Percentiles rank a stretch among this genome's conserved stretches.
Conservation (phyloP, 1,140 invertebrate species). For the Parasteatoda tepidariorum region DNA sequence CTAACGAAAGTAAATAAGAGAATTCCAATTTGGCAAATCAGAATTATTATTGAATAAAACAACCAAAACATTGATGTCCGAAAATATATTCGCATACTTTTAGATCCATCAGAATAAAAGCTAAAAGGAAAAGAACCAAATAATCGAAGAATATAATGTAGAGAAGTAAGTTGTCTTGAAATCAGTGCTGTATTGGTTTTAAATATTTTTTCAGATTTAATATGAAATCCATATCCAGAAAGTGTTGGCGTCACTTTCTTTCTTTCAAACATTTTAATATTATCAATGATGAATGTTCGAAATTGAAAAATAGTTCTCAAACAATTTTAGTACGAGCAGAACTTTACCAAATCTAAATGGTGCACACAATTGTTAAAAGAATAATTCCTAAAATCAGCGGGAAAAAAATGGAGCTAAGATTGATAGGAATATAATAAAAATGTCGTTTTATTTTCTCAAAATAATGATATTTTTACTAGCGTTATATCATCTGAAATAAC, state of each 20-base stretch:
- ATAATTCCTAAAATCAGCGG: no score
- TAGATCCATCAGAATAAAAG: background rate
- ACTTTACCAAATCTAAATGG: no score
- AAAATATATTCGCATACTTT: background rate
- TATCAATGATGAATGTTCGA: no score
- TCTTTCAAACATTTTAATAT: no score
- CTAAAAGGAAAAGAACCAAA: conserved; percentile 2
- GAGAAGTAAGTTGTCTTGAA: background rate
- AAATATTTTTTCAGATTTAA: background rate
- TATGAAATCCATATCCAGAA: background rate
- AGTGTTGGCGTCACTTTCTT: background rate
- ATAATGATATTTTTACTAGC: no score
- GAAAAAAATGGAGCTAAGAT: no score
- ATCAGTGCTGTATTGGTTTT: background rate
- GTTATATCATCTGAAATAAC: no score
- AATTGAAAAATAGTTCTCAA: no score
- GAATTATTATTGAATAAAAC: background rate
- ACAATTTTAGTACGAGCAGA: no score
- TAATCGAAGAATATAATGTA: background rate
- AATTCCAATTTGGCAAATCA: background rate
- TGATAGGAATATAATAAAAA: no score
- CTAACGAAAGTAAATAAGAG: background rate
- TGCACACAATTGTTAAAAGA: no score
- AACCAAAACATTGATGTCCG: background rate
- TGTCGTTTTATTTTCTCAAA: no score